Percentiles rank a stretch among this genome's conserved stretches.
Conservation (phyloP, 2,113 vertebrate species). For the Neoarius graeffei region DNA sequence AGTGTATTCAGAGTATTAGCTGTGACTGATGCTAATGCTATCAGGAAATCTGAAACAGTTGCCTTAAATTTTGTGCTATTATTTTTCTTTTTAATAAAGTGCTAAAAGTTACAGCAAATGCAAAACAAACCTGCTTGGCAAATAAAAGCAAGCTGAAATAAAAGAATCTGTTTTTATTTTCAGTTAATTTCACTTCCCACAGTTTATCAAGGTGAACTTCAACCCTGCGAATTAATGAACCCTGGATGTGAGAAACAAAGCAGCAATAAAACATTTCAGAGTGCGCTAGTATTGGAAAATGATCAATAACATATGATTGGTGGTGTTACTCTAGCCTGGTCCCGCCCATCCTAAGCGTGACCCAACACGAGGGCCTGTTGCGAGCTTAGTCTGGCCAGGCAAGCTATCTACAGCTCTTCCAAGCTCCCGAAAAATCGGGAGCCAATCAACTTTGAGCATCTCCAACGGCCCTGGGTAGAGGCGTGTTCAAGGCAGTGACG, state of each 20-base stretch:
- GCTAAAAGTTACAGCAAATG: background rate
- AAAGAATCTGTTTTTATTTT: background rate
- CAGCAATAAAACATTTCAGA: background rate
- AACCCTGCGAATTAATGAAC: background rate
- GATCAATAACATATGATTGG: background rate
- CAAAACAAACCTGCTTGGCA: background rate
- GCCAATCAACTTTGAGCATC: too few species aligned
- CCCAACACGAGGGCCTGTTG: too few species aligned
- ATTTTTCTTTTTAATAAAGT: background rate
- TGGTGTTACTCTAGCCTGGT: background rate
- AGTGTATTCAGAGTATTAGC: background rate
- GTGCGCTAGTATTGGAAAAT: background rate
- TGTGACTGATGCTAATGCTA: slow-evolving; percentile 3
- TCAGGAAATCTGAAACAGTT: background rate
- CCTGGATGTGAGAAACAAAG: background rate
- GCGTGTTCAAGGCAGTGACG: too few species aligned
- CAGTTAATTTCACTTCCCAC: background rate
- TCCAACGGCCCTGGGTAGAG: too few species aligned
- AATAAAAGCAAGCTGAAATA: background rate
- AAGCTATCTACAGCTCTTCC: too few species aligned
- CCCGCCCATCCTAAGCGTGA: too few species aligned
- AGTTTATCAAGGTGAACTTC: background rate
- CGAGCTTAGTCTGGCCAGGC: too few species aligned
- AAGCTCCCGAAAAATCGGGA: too few species aligned
- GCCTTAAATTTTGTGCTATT: background rate